Evolutionary conservation across 2,888 invertebrate genomes (phyloP).

Genomic region (Drosophila rellima): DNA sequence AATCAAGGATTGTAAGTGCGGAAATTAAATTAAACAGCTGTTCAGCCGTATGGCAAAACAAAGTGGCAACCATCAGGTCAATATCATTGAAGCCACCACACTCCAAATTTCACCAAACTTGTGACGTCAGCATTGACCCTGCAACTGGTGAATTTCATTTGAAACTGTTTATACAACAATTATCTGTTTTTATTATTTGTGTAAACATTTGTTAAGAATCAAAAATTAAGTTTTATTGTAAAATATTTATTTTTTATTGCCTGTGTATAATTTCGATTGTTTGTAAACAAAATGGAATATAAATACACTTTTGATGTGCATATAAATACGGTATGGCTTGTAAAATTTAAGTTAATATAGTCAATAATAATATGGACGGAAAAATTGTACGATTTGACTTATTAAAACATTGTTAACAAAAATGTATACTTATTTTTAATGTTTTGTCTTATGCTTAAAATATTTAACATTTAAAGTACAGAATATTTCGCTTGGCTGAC

Average conservation of each 20-base stretch:
- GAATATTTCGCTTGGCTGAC: slow-evolving; percentile 29
- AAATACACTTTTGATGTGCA: slow-evolving; percentile 19
- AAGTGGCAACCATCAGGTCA: too few species aligned
- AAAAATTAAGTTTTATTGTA: slow-evolving; percentile 23
- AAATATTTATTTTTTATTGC: slow-evolving; percentile 41
- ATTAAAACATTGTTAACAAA: slow-evolving; percentile 23
- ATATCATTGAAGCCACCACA: slow-evolving; percentile 16
- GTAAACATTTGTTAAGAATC: not conserved
- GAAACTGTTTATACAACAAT: not conserved
- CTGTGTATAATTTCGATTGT: slow-evolving; percentile 34
- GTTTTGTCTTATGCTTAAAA: slow-evolving; percentile 40
- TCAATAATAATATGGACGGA: slow-evolving; percentile 46
- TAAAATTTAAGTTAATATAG: slow-evolving; percentile 30
- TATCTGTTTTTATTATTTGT: not conserved
- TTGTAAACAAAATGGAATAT: slow-evolving; percentile 35
- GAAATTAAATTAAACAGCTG: too few species aligned
- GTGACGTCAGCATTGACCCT: slow-evolving; percentile 38
- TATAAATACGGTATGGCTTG: slow-evolving; percentile 39
- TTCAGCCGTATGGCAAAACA: too few species aligned
- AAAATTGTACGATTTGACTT: slow-evolving; percentile 31
- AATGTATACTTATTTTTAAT: slow-evolving; percentile 33
- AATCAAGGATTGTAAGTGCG: too few species aligned
- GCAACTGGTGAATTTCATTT: not conserved
- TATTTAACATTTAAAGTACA: slow-evolving; percentile 42
- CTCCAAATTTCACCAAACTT: slow-evolving; percentile 1